Base-by-base conservation (phyloP, 2,113 vertebrate species). In the Leptodactylus fuscus region DNA sequence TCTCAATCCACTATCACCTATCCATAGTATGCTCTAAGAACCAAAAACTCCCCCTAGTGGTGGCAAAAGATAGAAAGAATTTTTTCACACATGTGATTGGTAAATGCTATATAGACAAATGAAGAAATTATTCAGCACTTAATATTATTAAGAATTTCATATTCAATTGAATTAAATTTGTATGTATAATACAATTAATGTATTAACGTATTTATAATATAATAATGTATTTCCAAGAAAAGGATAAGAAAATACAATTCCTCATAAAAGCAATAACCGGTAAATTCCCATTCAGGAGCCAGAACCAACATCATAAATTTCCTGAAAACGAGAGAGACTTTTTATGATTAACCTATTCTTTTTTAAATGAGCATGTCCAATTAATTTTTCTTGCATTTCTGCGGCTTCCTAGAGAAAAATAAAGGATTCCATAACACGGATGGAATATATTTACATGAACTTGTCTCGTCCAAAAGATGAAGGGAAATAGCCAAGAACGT, bases 341-440 rank as follows among this genome's bases (percentile, higher is more conserved):
- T 24, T 55, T 55, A 38, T 78, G 38, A 78, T 58, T 55, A 78
- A 58, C 76, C n/a, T 38, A n/a, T 34, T 60, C 51, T 18, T 15
- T 41, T 79, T 58, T 79, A 60, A 79, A 60, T 79, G 41, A 27
- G 32, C 53, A 79, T 79, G 3, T 20, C 41, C 38, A 79, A 60
- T 18, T 41, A 9, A 60, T 60, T 58, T 60, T 38, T 55, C 22
- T n/a, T 9, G n/a, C 22, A 38, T 79, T 38, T 60, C 44, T 55
- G 11, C 10, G 6, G 2, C 34, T 55, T 58, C 20, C 49, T 76
- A 24, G 4, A 15, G 32, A 3, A 29, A 78, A 78, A 78, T 24
- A 78, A 58, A 58, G 16, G n/a, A 77, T 55, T 22, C 48, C 34
- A 36, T 38, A 55, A 78, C 34, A 38, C 36, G 55, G 22, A 53